Evolutionary conservation across 1,140 invertebrate species (phyloP).

Genomic region (Epicauta chinensis): DNA sequence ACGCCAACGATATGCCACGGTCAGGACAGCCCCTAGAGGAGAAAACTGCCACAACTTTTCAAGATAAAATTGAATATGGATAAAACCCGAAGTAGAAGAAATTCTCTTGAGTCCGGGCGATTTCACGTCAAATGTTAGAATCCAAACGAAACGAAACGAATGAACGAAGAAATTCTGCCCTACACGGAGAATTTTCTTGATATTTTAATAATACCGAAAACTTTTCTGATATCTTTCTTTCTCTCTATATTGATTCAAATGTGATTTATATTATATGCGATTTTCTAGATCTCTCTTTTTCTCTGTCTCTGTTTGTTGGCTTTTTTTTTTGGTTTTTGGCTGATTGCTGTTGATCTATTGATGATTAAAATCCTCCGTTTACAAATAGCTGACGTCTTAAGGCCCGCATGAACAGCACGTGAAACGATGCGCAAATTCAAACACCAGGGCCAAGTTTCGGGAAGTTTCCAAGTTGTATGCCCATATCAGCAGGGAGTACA

Average conservation of each 20-base stretch:
- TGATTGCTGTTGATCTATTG: no score
- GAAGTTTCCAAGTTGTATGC: slow-evolving; percentile 29
- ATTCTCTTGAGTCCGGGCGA: slow-evolving; percentile 9
- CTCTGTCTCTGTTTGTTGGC: no score
- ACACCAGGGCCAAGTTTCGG: slow-evolving; percentile 30
- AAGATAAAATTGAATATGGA: slow-evolving; percentile 21
- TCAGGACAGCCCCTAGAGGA: slow-evolving; percentile 4
- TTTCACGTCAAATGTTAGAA: slow-evolving; percentile 6
- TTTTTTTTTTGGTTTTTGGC: no score
- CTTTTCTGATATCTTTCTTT: no score
- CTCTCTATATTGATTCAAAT: no score
- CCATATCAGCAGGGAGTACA: slow-evolving; percentile 34
- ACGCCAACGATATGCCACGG: no score
- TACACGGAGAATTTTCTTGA: no score
- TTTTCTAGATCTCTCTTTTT: no score
- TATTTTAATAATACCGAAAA: no score
- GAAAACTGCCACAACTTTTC: slow-evolving; percentile 18
- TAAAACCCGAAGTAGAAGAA: slow-evolving; percentile 14
- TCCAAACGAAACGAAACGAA: slow-evolving; percentile 2
- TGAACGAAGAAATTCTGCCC: no score
- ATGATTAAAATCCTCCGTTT: neutral
- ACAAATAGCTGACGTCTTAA: slow-evolving; percentile 10
- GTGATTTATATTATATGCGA: no score
- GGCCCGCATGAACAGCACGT: slow-evolving; percentile 35
- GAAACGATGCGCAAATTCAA: slow-evolving; percentile 39